Base-by-base conservation (phyloP, 2,888 invertebrate genomes). In the Pristionchus maxplancki region DNA sequence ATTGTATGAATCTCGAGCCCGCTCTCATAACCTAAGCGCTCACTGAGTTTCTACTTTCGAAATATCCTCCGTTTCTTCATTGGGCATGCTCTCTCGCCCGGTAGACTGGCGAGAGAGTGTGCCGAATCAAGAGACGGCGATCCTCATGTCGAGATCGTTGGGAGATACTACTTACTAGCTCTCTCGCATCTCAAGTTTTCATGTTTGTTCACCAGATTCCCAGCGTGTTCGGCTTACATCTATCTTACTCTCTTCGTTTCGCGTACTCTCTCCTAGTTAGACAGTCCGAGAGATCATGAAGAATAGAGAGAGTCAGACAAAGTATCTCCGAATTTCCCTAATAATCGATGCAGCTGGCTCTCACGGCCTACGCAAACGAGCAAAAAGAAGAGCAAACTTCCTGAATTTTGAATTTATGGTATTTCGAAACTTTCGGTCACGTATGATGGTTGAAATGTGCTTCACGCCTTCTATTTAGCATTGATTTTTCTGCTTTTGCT, bases 361-460 rank as follows among this genome's bases (percentile, higher is more conserved):
- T 37, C 71, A 71, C 37, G 17, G 71, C 71, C 71, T 71, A 71
- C 71, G 71, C 71, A 71, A 28, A 34, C 31, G 67, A 67, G 67
- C n/a, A 62, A 62, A 31, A 11, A 34, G 11, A 2, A 34, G 64
- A 1, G 71, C 71, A 71, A 71, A 71, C 71, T 71, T 71, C 71
- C 71, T 71, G 71, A 71, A 71, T 71, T 37, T 2, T 37, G 5
- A 24, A 71, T 34, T 37, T 8, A 5, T 8, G 20, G 20, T 5
- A 24, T 71, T 37, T 71, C 37, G 71, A 71, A 58, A 58, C 6
- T 58, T 20, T 24, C n/a, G 58, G n/a, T 58, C 58, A 24, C n/a
- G 20, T 24, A 58, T 58, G 44, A 11, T 9, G 44, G 11, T 44
- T 9, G 44, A n/a, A 24, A 58, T 58, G 58, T 15, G 64, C 31